Percentiles rank a stretch among this genome's conserved stretches.
Conservation (phyloP, 2,797 vertebrate species). For the Smutsia temminckii region DNA sequence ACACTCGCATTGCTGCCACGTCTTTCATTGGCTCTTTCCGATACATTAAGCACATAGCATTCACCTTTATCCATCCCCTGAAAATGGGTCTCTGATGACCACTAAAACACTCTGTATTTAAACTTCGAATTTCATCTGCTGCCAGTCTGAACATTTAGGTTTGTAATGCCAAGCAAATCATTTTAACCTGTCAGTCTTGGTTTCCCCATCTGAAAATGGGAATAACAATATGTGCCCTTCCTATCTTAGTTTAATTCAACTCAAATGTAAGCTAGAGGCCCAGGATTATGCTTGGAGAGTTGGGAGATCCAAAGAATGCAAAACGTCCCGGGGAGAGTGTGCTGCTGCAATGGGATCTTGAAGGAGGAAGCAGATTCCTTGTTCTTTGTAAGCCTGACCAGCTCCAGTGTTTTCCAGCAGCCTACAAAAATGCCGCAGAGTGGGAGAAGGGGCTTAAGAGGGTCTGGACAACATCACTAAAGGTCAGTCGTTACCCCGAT, state of each 20-base stretch:
- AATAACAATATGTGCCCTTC: neutral
- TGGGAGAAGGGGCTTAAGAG: neutral
- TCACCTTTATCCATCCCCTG: neutral
- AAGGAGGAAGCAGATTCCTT: neutral
- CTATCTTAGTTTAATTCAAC: neutral
- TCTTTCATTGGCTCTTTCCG: neutral
- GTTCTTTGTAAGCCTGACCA: neutral
- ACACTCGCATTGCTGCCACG: neutral
- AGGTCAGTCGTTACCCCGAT: neutral
- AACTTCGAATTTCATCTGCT: neutral
- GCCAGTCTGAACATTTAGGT: neutral
- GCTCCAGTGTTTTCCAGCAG: constrained; percentile 21
- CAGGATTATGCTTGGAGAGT: neutral
- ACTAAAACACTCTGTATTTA: neutral
- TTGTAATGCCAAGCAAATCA: neutral
- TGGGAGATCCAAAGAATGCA: constrained; percentile 26
- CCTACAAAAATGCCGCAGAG: neutral
- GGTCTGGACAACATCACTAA: constrained; percentile 63
- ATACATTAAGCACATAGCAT: neutral
- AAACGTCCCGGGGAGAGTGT: constrained; percentile 28
- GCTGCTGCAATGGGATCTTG: neutral
- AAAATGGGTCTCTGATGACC: neutral
- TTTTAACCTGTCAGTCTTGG: neutral
- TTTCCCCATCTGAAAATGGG: neutral
- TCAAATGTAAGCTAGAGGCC: neutral